Evolutionary conservation across 2,797 vertebrate species (phyloP), one percentile per base, ranked within the genome.

Genomic region (Gobionotothen gibberifrons): DNA sequence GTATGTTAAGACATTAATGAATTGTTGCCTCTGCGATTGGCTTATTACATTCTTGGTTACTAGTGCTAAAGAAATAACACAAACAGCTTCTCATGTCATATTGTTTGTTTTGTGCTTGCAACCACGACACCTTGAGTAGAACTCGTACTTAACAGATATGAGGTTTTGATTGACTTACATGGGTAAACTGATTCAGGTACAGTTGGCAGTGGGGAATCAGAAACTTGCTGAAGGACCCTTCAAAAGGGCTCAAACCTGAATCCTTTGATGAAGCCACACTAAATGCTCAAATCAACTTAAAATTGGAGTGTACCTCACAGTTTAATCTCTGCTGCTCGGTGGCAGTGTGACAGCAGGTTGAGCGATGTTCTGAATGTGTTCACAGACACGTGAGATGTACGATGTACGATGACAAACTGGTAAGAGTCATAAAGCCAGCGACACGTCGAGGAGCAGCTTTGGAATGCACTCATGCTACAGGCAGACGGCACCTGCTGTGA

Each of bases 331-430:
- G 42, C 69, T 22, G 36, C 59, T 62, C 46, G 15, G 54, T 54
- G 63, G 61, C 60, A 39, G 59, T 8, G 59, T 53, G n/a, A 7
- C 49, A 69, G 68, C 48, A 49, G 71, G 52, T 58, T 46, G 12
- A 11, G 40, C 21, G 46, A 40, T 60, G 77, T 46, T 22, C 56
- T 14, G 48, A 47, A 43, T 59, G 40, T 19, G 53, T 54, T 56
- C 39, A 22, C 19, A 69, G 46, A 40, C 10, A 65, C 10, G 16
- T 3, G 59, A 13, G 32, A 51, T 43, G 46, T 3, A 39, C 58
- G 32, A 49, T 43, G 46, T 3, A 39, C 61, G 10, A 46, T 58
- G 69, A 59, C 9, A 0, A 59, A 65, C 48, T 36, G 56, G 17
- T 9, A 42, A 29, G 58, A 61, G 65, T 43, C n/a, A 46, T 19